Conservation (phyloP, 1,140 invertebrate genomes). For the Heliconius hermathena region DNA sequence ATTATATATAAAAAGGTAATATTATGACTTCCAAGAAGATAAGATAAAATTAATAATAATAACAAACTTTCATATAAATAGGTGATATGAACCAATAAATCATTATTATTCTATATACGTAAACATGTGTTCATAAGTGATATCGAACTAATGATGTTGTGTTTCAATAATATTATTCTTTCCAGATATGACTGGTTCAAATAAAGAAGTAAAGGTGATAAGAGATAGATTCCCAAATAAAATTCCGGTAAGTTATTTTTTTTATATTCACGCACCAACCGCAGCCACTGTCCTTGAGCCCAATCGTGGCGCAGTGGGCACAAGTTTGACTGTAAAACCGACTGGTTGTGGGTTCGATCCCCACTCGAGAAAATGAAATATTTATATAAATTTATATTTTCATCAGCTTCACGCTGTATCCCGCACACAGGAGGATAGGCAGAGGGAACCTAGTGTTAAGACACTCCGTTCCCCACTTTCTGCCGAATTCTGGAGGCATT, state of each 20-base stretch:
- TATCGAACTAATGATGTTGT: background rate
- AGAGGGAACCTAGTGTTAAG: no score
- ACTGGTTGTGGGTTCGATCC: no score
- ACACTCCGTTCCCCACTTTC: no score
- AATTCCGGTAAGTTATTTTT: slow-evolving; percentile 79
- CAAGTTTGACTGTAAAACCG: no score
- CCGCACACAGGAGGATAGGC: no score
- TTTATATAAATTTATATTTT: no score
- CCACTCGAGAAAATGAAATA: no score
- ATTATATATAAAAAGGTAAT: background rate
- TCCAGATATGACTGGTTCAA: slow-evolving; percentile 72
- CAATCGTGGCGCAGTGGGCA: no score
- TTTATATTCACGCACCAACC: background rate
- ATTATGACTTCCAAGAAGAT: background rate
- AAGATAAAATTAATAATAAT: slow-evolving; percentile 6
- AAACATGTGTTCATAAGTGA: background rate
- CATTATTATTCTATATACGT: background rate
- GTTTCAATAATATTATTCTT: slow-evolving; percentile 7
- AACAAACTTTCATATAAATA: slow-evolving; percentile 9
- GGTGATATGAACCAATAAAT: background rate
- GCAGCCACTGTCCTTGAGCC: no score
- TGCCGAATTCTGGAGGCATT: no score
- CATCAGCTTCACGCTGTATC: no score
- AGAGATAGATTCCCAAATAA: slow-evolving; percentile 82
- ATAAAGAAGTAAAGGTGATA: slow-evolving; percentile 81